Conservation (phyloP, 2,888 invertebrate genomes). For the Hypsopygia costalis region DNA sequence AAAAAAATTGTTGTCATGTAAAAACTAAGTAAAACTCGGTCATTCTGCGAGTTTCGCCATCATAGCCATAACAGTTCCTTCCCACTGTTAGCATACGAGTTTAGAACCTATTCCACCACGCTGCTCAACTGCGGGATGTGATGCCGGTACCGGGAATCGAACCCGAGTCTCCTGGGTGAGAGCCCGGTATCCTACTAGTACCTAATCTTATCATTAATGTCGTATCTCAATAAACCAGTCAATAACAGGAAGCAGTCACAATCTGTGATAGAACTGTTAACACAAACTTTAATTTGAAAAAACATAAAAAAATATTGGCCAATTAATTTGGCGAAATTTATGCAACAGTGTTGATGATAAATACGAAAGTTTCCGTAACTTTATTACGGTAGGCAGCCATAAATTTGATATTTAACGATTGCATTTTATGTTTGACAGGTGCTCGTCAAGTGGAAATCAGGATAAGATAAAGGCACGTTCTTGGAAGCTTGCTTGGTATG, state of each 20-base stretch:
- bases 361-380: slow-evolving; percentile 5
- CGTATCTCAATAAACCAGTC: too few species aligned
- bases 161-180: too few species aligned
- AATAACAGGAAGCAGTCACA: background rate
- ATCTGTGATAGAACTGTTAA: background rate
- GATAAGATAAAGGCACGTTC: slow-evolving; percentile 1
- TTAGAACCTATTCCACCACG: too few species aligned
- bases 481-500: background rate
- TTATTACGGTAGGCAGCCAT: slow-evolving; percentile 1
- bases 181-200: too few species aligned
- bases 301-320: background rate
- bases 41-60: too few species aligned
- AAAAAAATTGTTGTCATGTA: too few species aligned
- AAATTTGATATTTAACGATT: slow-evolving; percentile 8
- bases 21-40: too few species aligned
- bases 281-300: background rate
- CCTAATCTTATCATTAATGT: too few species aligned
- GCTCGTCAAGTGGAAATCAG: slow-evolving; percentile 3
- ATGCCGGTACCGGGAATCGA: too few species aligned
- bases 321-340: slow-evolving; percentile 9
- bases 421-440: slow-evolving; percentile 5
- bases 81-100: too few species aligned
- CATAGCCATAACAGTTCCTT: too few species aligned
- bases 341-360: background rate
- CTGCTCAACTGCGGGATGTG: too few species aligned